A percentile compares a stretch with the other conserved stretches of the same genome.
Conservation (phyloP, 2,888 invertebrate species). For the Macrosiphum euphorbiae region DNA sequence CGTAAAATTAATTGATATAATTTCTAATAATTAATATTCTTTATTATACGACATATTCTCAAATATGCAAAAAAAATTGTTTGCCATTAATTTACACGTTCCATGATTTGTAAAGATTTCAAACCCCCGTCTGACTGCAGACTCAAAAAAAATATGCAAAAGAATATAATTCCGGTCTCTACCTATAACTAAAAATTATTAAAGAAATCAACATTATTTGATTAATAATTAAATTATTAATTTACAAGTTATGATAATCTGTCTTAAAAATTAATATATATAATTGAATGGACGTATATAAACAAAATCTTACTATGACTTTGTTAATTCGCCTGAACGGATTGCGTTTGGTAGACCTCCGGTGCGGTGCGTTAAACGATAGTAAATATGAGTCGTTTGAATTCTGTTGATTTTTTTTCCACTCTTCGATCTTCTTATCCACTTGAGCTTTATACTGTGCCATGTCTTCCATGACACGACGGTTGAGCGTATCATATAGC, state of each 20-base stretch:
- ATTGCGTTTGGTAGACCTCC: conserved; percentile 58
- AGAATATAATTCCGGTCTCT: no score
- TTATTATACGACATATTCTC: no score
- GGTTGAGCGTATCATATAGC: conserved; percentile 77
- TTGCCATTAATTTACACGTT: no score
- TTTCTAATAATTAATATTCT: no score
- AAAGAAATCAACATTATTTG: background rate
- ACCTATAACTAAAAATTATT: background rate
- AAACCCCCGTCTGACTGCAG: no score
- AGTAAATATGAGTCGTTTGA: conserved; percentile 59
- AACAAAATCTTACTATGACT: conserved; percentile 59
- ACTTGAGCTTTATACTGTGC: conserved; percentile 63
- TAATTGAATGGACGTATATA: background rate
- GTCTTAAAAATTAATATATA: background rate
- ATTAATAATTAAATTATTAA: background rate
- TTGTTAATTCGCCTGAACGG: conserved; percentile 56
- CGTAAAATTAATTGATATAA: no score
- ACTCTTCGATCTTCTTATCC: conserved; percentile 62
- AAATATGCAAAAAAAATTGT: no score
- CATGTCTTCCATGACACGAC: conserved; percentile 77
- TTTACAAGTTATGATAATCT: background rate
- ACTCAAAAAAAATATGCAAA: no score
- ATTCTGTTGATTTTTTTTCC: conserved; percentile 62
- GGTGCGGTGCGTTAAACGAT: conserved; percentile 55
- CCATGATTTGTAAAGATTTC: no score